Percentiles rank a stretch among this genome's conserved stretches.
These are phyloP conservation scores for Sinocyclocheilus anshuiensis DNA, from an alignment of 2,113 vertebrate species.

Conservation along the genomic window DNA sequence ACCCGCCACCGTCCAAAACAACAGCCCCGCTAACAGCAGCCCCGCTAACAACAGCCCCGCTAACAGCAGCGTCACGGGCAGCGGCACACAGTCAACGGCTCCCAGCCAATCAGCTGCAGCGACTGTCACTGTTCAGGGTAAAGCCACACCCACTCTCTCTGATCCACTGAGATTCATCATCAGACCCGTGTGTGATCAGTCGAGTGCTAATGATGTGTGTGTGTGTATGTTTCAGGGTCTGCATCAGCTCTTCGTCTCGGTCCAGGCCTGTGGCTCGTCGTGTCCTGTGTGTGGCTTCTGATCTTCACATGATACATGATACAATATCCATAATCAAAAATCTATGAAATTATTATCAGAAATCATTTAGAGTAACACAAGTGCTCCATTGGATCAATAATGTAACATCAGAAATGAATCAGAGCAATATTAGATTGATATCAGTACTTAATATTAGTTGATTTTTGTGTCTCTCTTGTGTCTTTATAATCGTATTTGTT, in stretches of 20 bases:
- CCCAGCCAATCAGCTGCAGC: constrained; percentile 10
- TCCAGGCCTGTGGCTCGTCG: neutral
- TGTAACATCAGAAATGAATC: neutral
- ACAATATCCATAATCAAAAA: neutral
- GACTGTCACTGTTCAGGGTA: neutral
- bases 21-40: neutral
- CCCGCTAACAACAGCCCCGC: neutral
- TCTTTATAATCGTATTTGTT: neutral
- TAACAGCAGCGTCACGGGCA: neutral
- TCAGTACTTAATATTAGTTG: neutral
- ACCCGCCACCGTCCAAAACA: neutral
- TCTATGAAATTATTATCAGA: neutral
- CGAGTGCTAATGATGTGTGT: neutral
- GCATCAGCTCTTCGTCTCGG: neutral
- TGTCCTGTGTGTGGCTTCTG: constrained; percentile 16
- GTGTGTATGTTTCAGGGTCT: constrained; percentile 25
- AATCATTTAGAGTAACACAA: neutral
- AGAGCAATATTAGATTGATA: neutral
- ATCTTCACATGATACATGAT: neutral
- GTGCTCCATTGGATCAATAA: neutral
- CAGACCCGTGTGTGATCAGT: neutral
- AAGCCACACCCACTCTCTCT: neutral
- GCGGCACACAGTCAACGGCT: neutral
- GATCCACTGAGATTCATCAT: too few relatives aligned
- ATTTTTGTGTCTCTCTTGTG: neutral